Base-by-base conservation (phyloP, 2,113 vertebrate species). In the Copsychus sechellarum region DNA sequence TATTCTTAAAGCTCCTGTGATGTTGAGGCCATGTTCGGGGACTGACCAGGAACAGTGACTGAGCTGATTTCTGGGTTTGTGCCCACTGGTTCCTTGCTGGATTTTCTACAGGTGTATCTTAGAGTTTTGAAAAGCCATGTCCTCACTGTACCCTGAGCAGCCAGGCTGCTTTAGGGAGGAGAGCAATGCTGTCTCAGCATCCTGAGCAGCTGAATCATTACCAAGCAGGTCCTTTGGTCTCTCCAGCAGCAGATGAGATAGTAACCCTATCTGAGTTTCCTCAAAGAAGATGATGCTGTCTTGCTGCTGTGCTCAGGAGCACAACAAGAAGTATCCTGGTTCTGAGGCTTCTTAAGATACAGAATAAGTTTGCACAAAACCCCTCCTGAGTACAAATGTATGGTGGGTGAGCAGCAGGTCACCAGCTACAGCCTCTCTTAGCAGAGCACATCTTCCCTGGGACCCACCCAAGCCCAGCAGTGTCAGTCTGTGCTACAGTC, bases 401-500 rank as follows among this genome's bases (percentile, higher is more conserved):
- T 24, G 0, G 1, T 23, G 34, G 1, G 10, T 15, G 23, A 69
- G 34, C 53, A 80, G 43, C 67, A 77, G 33, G 26, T 64, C 61
- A 58, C 19, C 64, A 50, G 20, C 47, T 61, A 9, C 1, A n/a
- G 24, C 10, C 25, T 58, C 40, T 66, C 24, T 33, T 26, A 43
- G 23, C 38, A 67, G 43, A 42, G 36, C 17, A 28, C 60, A 42
- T n/a, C 48, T 77, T 38, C 43, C 23, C 40, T n/a, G 60, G 47
- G 29, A 31, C 34, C 43, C 56, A 36, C n/a, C 42, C n/a, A 15
- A 38, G 47, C n/a, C 48, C 60, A 61, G 45, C 38, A 17, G 20
- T 4, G 33, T 11, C 26, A 48, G 34, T 43, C 64, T 0, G 0
- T 40, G 40, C 54, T 56, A 10, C 22, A n/a, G 10, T 8, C 42